These are phyloP conservation scores for Maniola jurtina DNA, from an alignment of 1,140 invertebrate genomes.

Conservation along the genomic window DNA sequence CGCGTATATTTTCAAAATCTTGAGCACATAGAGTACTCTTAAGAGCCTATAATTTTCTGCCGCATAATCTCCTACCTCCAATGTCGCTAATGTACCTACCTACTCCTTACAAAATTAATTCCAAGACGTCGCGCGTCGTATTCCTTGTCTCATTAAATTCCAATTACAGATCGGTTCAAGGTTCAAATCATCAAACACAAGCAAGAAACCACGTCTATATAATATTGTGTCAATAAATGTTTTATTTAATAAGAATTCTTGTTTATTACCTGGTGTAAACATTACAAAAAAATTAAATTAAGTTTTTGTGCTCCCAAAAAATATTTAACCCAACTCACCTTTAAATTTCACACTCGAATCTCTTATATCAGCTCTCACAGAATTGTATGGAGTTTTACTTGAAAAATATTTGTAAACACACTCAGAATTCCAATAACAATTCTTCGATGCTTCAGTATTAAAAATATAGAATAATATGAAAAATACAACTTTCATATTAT, in stretches of 20 bases:
- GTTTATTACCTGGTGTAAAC: too few relatives aligned
- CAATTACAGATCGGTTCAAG: conserved; percentile 59
- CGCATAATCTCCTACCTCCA: conserved; percentile 43
- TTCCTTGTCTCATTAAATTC: conserved; percentile 54
- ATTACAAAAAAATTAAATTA: too few relatives aligned
- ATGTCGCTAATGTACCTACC: conserved; percentile 45
- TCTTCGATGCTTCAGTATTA: conserved; percentile 6
- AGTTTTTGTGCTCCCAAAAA: too few relatives aligned
- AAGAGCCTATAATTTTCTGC: conserved; percentile 42
- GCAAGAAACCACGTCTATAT: too few relatives aligned
- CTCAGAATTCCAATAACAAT: conserved; percentile 51
- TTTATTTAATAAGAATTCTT: background rate
- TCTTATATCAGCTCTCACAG: conserved; percentile 50
- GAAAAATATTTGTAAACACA: conserved; percentile 48
- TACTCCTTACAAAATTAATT: conserved; percentile 27
- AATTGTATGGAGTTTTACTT: conserved; percentile 51
- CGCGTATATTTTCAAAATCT: conserved; percentile 54
- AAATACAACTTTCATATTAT: background rate
- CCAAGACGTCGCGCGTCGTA: conserved; percentile 47
- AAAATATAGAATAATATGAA: conserved; percentile 15
- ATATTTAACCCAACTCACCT: conserved; percentile 38
- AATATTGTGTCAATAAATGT: conserved; percentile 36
- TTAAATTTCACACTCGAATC: conserved; percentile 40
- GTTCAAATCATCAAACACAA: too few relatives aligned
- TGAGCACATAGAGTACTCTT: conserved; percentile 54